phyloP scores from a whole-genome alignment of 2,113 vertebrate genomes.

The Spea multiplicata region DNA sequence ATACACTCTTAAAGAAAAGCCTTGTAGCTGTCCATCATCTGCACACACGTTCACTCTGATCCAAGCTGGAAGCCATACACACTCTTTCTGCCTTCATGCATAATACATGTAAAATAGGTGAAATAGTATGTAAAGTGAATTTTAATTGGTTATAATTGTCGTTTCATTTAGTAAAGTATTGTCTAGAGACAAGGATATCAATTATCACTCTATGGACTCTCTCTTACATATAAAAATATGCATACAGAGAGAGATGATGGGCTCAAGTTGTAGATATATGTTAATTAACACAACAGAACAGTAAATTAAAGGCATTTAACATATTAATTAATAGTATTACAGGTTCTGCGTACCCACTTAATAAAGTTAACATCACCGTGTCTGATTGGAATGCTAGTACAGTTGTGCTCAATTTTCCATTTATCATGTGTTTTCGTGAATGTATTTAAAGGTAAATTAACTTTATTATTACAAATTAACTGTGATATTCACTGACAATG shows the following conservation, averaged over 20 bases:
- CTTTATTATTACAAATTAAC: constrained; percentile 50
- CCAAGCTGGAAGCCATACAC: constrained; percentile 67
- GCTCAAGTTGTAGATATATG: constrained; percentile 68
- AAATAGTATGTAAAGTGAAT: constrained; percentile 83
- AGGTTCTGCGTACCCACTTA: constrained; percentile 59
- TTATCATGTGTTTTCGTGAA: constrained; percentile 66
- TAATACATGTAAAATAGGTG: constrained; percentile 82
- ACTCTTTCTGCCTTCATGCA: constrained; percentile 73
- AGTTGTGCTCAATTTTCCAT: constrained; percentile 48
- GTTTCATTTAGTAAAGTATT: constrained; percentile 86
- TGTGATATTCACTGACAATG: constrained; percentile 30
- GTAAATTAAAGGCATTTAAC: constrained; percentile 80
- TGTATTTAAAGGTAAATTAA: constrained; percentile 69
- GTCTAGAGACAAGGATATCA: constrained; percentile 82
- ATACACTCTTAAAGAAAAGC: constrained; percentile 58
- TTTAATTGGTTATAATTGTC: constrained; percentile 87
- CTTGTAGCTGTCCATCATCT: constrained; percentile 75
- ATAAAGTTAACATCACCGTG: constrained; percentile 58
- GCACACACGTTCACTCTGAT: constrained; percentile 63
- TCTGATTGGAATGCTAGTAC: constrained; percentile 53
- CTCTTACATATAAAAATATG: constrained; percentile 79
- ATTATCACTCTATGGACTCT: constrained; percentile 79
- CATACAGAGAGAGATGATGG: constrained; percentile 69
- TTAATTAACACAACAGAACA: constrained; percentile 79
- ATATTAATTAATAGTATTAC: constrained; percentile 73